Evolutionary conservation across 2,113 vertebrate genomes (phyloP).

Genomic region (Oophaga pumilio): DNA sequence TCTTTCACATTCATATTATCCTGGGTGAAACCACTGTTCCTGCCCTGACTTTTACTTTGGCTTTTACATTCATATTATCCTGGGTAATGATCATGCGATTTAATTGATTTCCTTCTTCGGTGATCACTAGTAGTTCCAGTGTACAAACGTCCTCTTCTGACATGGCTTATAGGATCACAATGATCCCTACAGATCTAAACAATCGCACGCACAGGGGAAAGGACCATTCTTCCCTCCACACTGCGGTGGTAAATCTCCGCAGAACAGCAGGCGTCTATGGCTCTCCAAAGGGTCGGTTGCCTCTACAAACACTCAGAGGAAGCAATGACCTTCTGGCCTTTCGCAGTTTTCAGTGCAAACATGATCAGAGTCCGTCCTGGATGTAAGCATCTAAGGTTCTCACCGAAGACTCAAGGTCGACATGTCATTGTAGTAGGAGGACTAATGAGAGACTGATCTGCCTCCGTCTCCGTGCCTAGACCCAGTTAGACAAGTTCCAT

Average conservation of each 20-base stretch:
- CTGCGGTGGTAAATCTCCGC: not conserved
- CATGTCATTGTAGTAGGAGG: not conserved
- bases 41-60: too few species aligned
- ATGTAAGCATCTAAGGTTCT: not conserved
- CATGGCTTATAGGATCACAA: too few species aligned
- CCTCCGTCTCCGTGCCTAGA: not conserved
- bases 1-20: too few species aligned
- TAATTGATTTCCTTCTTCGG: too few species aligned
- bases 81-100: too few species aligned
- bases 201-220: too few species aligned
- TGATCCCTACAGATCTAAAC: too few species aligned
- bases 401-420: not conserved
- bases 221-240: too few species aligned
- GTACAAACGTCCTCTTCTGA: too few species aligned
- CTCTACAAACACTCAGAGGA: not conserved
- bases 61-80: too few species aligned
- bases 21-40: too few species aligned
- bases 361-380: not conserved
- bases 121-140: too few species aligned
- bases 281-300: not conserved
- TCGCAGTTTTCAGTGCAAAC: not conserved
- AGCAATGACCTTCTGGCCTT: not conserved
- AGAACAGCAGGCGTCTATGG: not conserved
- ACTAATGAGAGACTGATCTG: not conserved
- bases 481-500: conserved; percentile 12